These are phyloP conservation scores for Amphilophus citrinellus DNA, from an alignment of 2,113 vertebrate genomes.

Conservation along the genomic window DNA sequence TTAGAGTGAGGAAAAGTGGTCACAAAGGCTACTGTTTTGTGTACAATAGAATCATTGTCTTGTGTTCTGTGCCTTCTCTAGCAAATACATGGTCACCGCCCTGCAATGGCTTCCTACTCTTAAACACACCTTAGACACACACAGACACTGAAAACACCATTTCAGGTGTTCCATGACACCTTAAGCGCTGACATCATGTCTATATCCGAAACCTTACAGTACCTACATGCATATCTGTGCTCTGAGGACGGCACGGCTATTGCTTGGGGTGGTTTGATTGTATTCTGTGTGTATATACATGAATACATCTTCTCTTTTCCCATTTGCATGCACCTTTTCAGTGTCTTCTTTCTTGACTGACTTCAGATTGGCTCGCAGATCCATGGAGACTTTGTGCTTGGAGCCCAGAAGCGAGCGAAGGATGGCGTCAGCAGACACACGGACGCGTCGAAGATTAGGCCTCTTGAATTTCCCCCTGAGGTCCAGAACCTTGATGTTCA, in stretches of 20 bases:
- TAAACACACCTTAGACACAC: constrained; percentile 52
- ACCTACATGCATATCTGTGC: neutral
- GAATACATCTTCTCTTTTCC: neutral
- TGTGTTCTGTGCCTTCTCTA: constrained; percentile 17
- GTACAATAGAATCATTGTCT: constrained; percentile 69
- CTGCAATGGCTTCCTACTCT: constrained; percentile 20
- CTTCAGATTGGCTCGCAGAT: constrained; percentile 94
- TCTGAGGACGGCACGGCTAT: neutral
- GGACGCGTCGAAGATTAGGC: constrained; percentile 88
- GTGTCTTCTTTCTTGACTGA: constrained; percentile 98
- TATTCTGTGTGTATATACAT: neutral
- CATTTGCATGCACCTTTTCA: constrained; percentile 85
- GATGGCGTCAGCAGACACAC: constrained; percentile 94
- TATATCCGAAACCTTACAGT: constrained; percentile 15
- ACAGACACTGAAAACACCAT: constrained; percentile 23
- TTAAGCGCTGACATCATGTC: constrained; percentile 10
- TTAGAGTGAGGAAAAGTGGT: constrained; percentile 23
- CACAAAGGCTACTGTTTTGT: constrained; percentile 47
- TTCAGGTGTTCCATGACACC: constrained; percentile 15
- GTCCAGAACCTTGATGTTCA: constrained; percentile 93
- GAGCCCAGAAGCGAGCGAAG: constrained; percentile 94
- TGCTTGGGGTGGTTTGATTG: neutral
- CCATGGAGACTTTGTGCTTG: constrained; percentile 98
- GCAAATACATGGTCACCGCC: constrained; percentile 22
- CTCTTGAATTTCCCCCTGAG: constrained; percentile 95